Percentiles rank a stretch among this genome's conserved stretches.
These are phyloP conservation scores for Natator depressus DNA, from an alignment of 2,113 vertebrate species.

Conservation along the genomic window DNA sequence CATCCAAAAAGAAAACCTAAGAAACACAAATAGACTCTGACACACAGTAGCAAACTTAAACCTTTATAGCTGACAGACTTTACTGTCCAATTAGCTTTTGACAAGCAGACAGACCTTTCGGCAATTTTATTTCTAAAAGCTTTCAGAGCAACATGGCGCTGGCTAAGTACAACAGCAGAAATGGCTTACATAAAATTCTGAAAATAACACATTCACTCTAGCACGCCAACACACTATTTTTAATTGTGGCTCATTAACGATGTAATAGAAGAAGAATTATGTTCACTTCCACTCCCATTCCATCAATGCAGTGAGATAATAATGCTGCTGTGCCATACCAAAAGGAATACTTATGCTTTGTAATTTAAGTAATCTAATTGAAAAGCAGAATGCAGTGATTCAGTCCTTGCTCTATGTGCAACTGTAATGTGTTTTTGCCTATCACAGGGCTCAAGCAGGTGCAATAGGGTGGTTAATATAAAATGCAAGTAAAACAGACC, in stretches of 20 bases:
- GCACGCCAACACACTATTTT: conserved; percentile 67
- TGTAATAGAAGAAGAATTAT: conserved; percentile 71
- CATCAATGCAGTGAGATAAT: conserved; percentile 50
- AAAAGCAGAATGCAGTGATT: conserved; percentile 59
- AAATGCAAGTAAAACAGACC: conserved; percentile 40
- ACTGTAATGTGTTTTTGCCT: conserved; percentile 19
- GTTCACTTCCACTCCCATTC: conserved; percentile 69
- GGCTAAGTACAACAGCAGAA: not conserved
- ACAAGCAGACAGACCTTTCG: conserved; percentile 30
- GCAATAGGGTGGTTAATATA: conserved; percentile 2
- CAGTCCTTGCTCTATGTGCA: conserved; percentile 44
- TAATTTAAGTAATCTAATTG: conserved; percentile 54
- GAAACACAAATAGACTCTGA: not conserved
- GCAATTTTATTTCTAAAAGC: not conserved
- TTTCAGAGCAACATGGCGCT: not conserved
- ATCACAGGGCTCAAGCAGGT: not conserved
- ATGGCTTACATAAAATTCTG: conserved; percentile 50
- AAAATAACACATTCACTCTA: conserved; percentile 64
- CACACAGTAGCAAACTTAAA: not conserved
- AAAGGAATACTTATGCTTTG: conserved; percentile 43
- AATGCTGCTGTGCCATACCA: conserved; percentile 30
- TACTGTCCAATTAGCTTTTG: conserved; percentile 25
- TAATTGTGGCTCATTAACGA: conserved; percentile 75
- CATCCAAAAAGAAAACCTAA: not conserved
- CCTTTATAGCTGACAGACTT: not conserved